Percentiles rank a stretch among this genome's conserved stretches.
Conservation (phyloP, 2,888 invertebrate genomes). For the Cryptocheilus praepositus region DNA sequence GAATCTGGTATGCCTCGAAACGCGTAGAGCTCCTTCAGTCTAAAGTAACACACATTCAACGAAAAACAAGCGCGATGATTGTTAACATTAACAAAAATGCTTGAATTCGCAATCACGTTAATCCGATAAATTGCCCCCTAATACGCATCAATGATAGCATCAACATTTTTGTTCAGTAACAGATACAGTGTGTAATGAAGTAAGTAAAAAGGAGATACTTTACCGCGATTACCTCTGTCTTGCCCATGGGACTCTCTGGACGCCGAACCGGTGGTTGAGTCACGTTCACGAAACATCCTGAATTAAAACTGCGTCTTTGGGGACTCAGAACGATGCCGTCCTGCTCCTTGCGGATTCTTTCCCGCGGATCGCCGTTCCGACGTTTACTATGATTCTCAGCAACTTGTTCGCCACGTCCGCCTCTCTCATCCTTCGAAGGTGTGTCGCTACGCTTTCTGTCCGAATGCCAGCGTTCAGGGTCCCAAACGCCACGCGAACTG, state of each 20-base stretch:
- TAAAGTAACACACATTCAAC: too few species aligned
- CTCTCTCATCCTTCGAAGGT: conserved; percentile 79
- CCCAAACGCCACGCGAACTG: conserved; percentile 76
- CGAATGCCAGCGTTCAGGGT: conserved; percentile 77
- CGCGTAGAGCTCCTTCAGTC: too few species aligned
- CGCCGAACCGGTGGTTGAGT: conserved; percentile 64
- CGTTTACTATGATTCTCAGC: conserved; percentile 70
- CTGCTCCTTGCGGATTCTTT: conserved; percentile 87
- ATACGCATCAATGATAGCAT: too few species aligned
- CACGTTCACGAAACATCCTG: conserved; percentile 86
- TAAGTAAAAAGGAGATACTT: neutral
- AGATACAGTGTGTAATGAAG: neutral
- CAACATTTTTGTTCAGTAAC: too few species aligned
- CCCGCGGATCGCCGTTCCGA: conserved; percentile 82
- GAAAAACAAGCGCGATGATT: too few species aligned
- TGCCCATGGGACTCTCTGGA: conserved; percentile 73
- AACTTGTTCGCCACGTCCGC: conserved; percentile 75
- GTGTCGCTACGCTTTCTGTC: conserved; percentile 79
- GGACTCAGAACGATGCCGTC: conserved; percentile 91
- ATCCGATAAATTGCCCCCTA: too few species aligned
- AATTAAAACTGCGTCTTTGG: conserved; percentile 90
- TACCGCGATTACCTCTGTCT: conserved; percentile 61
- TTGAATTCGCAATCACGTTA: too few species aligned
- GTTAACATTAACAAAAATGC: too few species aligned
- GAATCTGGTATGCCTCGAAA: too few species aligned